Base-by-base conservation (phyloP, 2,888 invertebrate species). In the Melieria omissa region DNA sequence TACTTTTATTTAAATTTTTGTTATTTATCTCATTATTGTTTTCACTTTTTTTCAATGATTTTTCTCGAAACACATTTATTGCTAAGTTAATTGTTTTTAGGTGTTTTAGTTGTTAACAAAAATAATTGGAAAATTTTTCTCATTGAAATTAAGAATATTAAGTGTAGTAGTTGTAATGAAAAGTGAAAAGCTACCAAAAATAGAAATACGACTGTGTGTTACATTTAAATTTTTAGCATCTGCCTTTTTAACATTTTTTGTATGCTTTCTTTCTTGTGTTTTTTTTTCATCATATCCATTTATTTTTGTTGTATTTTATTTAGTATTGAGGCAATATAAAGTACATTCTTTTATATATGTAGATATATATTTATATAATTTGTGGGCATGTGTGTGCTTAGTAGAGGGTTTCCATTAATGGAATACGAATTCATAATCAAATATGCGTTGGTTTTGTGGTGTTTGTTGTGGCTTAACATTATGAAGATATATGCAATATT, bases 71-170 rank as follows among this genome's bases (percentile, higher is more conserved):
- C 52, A 52, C 52, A 52, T 52, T 52, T 52, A 52, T 52, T 52
- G 52, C 52, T 8, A 9, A 52, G 14, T 52, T 52, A 52, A 52
- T 8, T 5, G 14, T 4, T 52, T n/a, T 52, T 52, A 14, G 14
- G 14, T 5, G 14, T 5, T 65, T 69, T 64, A 44, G 47, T 14
- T 69, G 42, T 52, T 52, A 72, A 58, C 61, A 72, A 73, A 65
- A 73, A 71, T 66, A 55, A 73, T 62, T 29, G 29, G 29, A 29
- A 29, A 29, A 29, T 29, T 3, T 29, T 29, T 74, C 58, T 63
- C 41, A 57, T 49, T 74, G 57, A 54, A 69, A 71, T 60, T 52
- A 62, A 70, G 70, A 49, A 61, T 62, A 66, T 47, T 65, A 29
- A 29, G 29, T 29, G 29, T 29, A 29, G 58, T 69, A 29, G 58